A percentile compares a stretch with the other conserved stretches of the same genome.
Evolutionary conservation across 2,888 invertebrate genomes (phyloP).

Genomic region (Linyphia triangularis): DNA sequence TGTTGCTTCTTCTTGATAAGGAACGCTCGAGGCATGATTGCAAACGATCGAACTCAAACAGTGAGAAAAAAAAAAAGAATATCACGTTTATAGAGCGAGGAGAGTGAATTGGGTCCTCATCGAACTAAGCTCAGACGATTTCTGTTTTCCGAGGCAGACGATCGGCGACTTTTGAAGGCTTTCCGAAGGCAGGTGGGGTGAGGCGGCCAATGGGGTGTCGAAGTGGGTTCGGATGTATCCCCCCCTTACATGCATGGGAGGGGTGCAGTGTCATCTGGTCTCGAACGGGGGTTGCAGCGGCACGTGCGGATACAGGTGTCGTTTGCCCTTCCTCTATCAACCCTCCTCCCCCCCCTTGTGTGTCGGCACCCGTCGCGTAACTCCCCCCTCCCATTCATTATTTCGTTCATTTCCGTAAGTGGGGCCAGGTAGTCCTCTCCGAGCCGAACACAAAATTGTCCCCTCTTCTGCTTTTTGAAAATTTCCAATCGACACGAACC

Average conservation of each 20-base stretch:
- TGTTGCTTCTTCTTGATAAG: constrained; percentile 76
- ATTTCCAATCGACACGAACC: no score
- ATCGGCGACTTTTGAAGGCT: constrained; percentile 56
- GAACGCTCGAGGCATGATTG: constrained; percentile 76
- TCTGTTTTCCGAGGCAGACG: constrained; percentile 28
- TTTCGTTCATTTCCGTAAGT: background rate
- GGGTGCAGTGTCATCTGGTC: constrained; percentile 60
- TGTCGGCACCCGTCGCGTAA: constrained; percentile 14
- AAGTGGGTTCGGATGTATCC: constrained; percentile 47
- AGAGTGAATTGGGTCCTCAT: constrained; percentile 28
- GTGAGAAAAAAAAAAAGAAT: background rate
- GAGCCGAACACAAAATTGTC: no score
- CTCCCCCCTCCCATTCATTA: background rate
- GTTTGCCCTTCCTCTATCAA: constrained; percentile 66
- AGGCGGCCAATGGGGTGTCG: constrained; percentile 56
- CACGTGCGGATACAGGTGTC: constrained; percentile 75
- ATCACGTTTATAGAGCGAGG: background rate
- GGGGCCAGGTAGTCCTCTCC: no score
- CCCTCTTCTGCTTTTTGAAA: no score
- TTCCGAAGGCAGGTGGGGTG: constrained; percentile 41
- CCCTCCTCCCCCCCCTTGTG: background rate
- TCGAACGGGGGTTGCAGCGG: constrained; percentile 37
- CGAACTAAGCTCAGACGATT: constrained; percentile 18
- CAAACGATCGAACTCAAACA: background rate
- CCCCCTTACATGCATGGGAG: constrained; percentile 13